Evolutionary conservation across 2,888 invertebrate species (phyloP), one percentile per base, ranked within the genome.

Genomic region (Creontiades dilutus): DNA sequence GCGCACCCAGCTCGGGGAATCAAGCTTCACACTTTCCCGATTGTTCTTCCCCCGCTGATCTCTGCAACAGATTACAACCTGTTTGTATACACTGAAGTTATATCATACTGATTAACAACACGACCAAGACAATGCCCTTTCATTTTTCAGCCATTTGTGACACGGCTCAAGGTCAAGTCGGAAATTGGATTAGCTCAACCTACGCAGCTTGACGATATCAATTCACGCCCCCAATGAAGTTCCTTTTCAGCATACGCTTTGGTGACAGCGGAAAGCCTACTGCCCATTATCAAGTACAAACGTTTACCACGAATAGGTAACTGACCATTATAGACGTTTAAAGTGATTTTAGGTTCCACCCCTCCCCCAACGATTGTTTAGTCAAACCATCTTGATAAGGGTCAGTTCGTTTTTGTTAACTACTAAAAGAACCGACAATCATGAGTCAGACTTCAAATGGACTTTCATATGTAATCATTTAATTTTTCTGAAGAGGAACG

Each of bases 1-100:
- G 14, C 96, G 94, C 89, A 97, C 93, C 96, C 96, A 97, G 92
- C 96, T 96, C n/a, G 95, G 94, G 92, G 95, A 95, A 88, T 93
- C 93, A 80, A 94, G 93, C 92, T 95, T 95, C 80, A 96, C 94
- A 94, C 90, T 89, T 75, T 91, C 92, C 28, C 81, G 88, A 88
- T 88, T 88, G 88, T 88, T 88, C 88, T 88, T 88, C 88, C 88
- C 88, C 88, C 88, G 88, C 88, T 88, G 88, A 80, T 88, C 88
- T 46, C 88, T 88, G 88, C 27, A 88, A 88, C 88, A 88, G 57
- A 86, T 85, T 61, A 75, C 19, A 68, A 68, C 68, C 68, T 68
- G 11, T 46, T n/a, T 80, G 14, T 46, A 19, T 19, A 47, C 37
- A 80, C 78, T 14, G 16, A 85, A 61, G 61, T 85, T 57, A 85